Evolutionary conservation across 2,113 vertebrate genomes (phyloP).

Genomic region (Syngnathus typhle): DNA sequence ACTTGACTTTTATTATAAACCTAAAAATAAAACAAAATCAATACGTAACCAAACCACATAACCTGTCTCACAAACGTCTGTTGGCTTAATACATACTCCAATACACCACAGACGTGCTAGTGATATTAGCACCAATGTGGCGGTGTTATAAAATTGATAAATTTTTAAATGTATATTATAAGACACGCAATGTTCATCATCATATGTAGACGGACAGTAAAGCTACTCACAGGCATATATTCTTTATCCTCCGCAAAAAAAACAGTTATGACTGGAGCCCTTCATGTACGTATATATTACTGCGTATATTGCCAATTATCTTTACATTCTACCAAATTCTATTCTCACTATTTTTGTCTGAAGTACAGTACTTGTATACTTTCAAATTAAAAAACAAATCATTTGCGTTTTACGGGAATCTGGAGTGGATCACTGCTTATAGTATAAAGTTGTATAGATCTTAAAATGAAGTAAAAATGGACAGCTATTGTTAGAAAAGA

Average conservation of each 20-base stretch:
- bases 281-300: not conserved
- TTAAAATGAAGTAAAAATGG: not conserved
- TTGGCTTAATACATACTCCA: too few relatives aligned
- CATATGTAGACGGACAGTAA: not conserved
- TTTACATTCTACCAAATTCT: not conserved
- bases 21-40: too few relatives aligned
- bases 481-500: not conserved
- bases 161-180: too few relatives aligned
- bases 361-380: not conserved
- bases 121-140: too few relatives aligned
- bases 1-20: too few relatives aligned
- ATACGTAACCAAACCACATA: too few relatives aligned
- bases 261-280: not conserved
- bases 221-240: not conserved
- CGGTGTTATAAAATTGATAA: too few relatives aligned
- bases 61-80: too few relatives aligned
- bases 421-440: not conserved
- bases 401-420: not conserved
- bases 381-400: not conserved
- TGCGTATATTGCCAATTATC: not conserved
- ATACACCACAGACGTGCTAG: too few relatives aligned
- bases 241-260: too few relatives aligned
- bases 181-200: too few relatives aligned
- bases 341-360: not conserved
- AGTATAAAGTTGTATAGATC: not conserved